Percentiles rank a stretch among this genome's conserved stretches.
Conservation (phyloP, 2,888 invertebrate genomes). For the Spicauda simplicius region DNA sequence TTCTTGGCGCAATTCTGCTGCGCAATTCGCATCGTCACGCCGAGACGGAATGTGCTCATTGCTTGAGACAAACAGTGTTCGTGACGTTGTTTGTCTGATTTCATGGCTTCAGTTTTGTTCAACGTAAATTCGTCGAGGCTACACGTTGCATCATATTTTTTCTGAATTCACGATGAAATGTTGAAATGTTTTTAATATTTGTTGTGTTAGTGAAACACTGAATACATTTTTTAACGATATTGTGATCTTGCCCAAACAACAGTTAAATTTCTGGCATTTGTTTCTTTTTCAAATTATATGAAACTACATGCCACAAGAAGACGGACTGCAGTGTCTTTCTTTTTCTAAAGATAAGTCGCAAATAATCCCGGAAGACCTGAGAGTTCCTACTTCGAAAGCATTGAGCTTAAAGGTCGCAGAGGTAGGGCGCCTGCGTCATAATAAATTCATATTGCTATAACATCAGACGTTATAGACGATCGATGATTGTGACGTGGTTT, state of each 20-base stretch:
- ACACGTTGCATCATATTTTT: slow-evolving; percentile 12
- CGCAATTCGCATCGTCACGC: slow-evolving; percentile 51
- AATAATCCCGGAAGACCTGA: slow-evolving; percentile 5
- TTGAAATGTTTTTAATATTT: slow-evolving; percentile 6
- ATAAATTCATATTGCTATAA: slow-evolving; percentile 41
- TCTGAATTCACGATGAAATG: slow-evolving; percentile 9
- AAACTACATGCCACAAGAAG: not conserved
- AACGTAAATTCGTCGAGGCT: slow-evolving; percentile 20
- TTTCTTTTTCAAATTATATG: not conserved
- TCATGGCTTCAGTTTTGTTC: slow-evolving; percentile 16
- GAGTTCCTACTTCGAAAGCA: slow-evolving; percentile 12
- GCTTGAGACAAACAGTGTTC: slow-evolving; percentile 20
- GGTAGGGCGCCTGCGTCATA: slow-evolving; percentile 18
- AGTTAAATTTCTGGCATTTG: not conserved
- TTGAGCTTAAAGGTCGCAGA: slow-evolving; percentile 16
- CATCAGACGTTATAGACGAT: slow-evolving; percentile 53
- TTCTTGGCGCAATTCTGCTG: slow-evolving; percentile 39
- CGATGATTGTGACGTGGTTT: slow-evolving; percentile 47
- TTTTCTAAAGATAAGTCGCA: slow-evolving; percentile 7
- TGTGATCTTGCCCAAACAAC: not conserved
- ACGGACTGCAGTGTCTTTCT: not conserved
- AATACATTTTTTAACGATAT: not conserved
- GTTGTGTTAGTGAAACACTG: not conserved
- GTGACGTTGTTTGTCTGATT: slow-evolving; percentile 31
- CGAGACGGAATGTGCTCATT: slow-evolving; percentile 38